Base-by-base conservation (phyloP, 2,113 vertebrate genomes). In the Lepisosteus osseus region DNA sequence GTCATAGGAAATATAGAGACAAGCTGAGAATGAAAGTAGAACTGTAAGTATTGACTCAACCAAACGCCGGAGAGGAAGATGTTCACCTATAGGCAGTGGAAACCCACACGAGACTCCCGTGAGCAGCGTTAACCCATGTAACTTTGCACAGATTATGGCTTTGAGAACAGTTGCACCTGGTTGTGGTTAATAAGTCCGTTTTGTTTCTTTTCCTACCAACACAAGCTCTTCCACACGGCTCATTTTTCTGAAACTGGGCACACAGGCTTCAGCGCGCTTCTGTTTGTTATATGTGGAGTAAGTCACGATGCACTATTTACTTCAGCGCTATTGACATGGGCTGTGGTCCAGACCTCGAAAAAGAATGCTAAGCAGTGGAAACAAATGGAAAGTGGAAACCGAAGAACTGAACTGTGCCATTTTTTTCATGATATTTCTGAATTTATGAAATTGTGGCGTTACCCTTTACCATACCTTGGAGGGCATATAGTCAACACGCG, bases 351-450 rank as follows among this genome's bases (percentile, higher is more conserved):
- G 55, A 67, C 68, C 69, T 54, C 41, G 69, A 66, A 65, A 51
- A 75, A 62, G 69, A 76, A 61, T 67, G 70, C 55, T 57, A 54
- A 62, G 44, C 73, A 41, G 59, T 71, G 57, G 71, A 72, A 72
- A 75, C 65, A 72, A 61, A 54, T 63, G 45, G 47, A 45, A 65
- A 63, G 59, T 61, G 54, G 71, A 72, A 67, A 55, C 41, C 41
- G 13, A 66, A 43, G 54, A 44, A 59, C 15, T 3, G 43, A 47
- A 45, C 63, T n/a, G 43, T 43, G 0, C 3, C 63, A 13, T 62
- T 29, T 29, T 29, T 29, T 29, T 29, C 29, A 29, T 29, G 29
- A 29, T 29, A 29, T 29, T 29, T 29, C 29, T 29, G 29, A 29
- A 29, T 29, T 2, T 29, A 2, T 29, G 29, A 29, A 29, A 29